Percentiles rank a stretch among this genome's conserved stretches.
phyloP scores from a whole-genome alignment of 2,888 invertebrate species.

The Kuschelorhynchus macadamiae region DNA sequence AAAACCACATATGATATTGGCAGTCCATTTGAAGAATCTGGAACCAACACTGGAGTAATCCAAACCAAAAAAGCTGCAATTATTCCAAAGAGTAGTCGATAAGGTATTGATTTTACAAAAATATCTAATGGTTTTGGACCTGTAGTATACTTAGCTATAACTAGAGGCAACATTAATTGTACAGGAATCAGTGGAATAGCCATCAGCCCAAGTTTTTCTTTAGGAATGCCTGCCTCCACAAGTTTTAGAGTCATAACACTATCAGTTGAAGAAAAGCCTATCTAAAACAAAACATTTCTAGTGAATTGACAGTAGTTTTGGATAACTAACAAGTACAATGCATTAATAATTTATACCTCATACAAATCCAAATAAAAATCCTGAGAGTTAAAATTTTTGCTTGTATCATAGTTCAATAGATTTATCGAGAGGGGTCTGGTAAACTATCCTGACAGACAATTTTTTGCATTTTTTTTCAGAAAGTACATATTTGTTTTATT shows the following conservation, averaged over 20 bases:
- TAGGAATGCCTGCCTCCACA: conserved; percentile 96
- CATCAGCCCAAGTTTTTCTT: conserved; percentile 93
- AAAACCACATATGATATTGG: conserved; percentile 84
- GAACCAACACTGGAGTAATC: conserved; percentile 83
- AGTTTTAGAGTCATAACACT: conserved; percentile 95
- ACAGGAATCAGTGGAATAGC: conserved; percentile 95
- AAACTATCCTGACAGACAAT: no score
- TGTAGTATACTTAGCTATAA: conserved; percentile 76
- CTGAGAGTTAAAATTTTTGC: no score
- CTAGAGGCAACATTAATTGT: conserved; percentile 89
- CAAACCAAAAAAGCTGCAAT: conserved; percentile 88
- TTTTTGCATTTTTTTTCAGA: no score
- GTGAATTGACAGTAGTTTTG: no score
- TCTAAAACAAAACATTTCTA: conserved; percentile 69
- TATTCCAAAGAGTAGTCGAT: conserved; percentile 87
- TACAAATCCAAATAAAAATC: no score
- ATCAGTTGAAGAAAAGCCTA: conserved; percentile 96
- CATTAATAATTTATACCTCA: no score
- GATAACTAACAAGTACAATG: no score
- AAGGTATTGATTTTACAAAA: conserved; percentile 90
- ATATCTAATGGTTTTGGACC: conserved; percentile 90
- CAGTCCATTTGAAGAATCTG: conserved; percentile 72
- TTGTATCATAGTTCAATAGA: no score
- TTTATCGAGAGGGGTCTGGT: no score
- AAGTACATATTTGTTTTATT: no score